Evolutionary conservation across 2,113 vertebrate genomes (phyloP), one percentile per base, ranked within the genome.

Genomic region (Capreolus pygargus): DNA sequence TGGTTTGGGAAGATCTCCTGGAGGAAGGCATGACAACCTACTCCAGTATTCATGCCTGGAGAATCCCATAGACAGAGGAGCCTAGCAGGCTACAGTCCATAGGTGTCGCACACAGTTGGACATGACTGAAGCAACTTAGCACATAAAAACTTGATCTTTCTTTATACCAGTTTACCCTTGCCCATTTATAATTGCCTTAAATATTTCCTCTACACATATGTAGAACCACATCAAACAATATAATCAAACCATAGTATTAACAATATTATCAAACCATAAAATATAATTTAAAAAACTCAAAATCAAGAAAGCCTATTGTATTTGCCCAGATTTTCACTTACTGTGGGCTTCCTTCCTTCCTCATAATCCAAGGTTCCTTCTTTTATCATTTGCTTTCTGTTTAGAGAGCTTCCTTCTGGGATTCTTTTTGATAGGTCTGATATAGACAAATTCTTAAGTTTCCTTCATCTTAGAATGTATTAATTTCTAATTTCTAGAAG

Each of bases 201-300:
- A 79, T 67, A 89, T 91, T 67, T 94, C 50, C 85, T 54, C 21
- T 83, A 5, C 36, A 58, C 6, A 79, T 47, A 79, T 43, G 33
- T 39, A 81, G 52, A 93, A 87, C 27, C 17, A 93, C 23, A 93
- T 60, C 39, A 86, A 45, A 30, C 25, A 78, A 78, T 50, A 50
- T 50, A 50, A 50, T 50, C 12, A 50, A 50, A 50, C 47, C 47
- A 50, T 50, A 50, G 12, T 50, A 50, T 50, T 50, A 50, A 50
- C 47, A 50, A 47, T 47, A 12, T 47, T 47, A 47, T 47, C 47
- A 47, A 47, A 4, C 47, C n/a, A 95, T 84, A n/a, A 94, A 67
- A 97, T 84, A 67, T 27, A 78, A 54, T 50, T 97, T 78, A 85
- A 64, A 89, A 94, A 92, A 58, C 23, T 78, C 30, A 76, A 87